These are phyloP conservation scores for Mesoligia furuncula DNA, from an alignment of 2,888 invertebrate species.

Conservation along the genomic window DNA sequence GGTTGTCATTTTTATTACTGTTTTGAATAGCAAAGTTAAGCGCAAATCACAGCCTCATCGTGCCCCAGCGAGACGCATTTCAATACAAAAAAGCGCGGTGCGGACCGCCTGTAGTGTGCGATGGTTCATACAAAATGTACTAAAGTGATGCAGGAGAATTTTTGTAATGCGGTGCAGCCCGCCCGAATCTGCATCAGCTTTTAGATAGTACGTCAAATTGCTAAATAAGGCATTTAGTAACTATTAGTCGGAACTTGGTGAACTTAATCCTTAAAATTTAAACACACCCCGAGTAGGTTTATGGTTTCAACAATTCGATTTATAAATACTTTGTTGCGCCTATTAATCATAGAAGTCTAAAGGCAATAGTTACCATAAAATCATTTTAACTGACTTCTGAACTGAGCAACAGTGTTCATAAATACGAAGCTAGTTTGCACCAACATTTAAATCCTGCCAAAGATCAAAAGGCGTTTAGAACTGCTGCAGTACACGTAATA, in stretches of 20 bases:
- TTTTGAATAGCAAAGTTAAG: background rate
- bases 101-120: background rate
- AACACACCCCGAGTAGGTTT: background rate
- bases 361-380: slow-evolving; percentile 8
- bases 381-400: slow-evolving; percentile 9
- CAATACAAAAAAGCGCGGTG: background rate
- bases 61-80: too few relatives aligned
- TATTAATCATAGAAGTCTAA: background rate
- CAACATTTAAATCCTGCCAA: slow-evolving; percentile 21
- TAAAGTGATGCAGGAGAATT: background rate
- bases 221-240: background rate
- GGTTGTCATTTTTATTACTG: background rate
- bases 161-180: background rate
- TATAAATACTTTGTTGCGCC: background rate
- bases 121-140: background rate
- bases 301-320: background rate
- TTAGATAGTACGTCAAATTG: background rate
- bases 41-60: background rate
- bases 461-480: slow-evolving; percentile 14
- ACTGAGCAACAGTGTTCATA: slow-evolving; percentile 2
- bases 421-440: slow-evolving; percentile 17
- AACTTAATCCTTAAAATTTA: background rate
- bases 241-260: background rate
- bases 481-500: slow-evolving; percentile 20
- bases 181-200: background rate